A percentile compares a stretch with the other conserved stretches of the same genome.
phyloP scores from a whole-genome alignment of 1,140 invertebrate species.

The Sycobia sp. region DNA sequence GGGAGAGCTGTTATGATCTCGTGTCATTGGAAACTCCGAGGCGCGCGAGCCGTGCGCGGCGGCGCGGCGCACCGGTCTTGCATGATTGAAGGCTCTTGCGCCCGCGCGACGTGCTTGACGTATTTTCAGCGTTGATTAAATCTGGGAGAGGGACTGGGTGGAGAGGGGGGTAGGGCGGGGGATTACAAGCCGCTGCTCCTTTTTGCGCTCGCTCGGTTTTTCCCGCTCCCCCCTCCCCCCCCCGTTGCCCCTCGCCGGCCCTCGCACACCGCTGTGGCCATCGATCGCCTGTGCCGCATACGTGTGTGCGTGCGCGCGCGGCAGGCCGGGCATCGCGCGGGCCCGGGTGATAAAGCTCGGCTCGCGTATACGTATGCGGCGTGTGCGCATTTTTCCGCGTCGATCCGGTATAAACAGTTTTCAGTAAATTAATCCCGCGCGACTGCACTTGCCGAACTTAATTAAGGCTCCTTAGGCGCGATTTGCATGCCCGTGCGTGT shows the following conservation, averaged over 20 bases:
- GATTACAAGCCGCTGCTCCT: not conserved
- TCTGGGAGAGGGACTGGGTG: no score
- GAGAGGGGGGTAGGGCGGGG: no score
- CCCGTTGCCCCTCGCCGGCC: no score
- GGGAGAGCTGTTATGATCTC: constrained; percentile 17
- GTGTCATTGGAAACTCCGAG: constrained; percentile 12
- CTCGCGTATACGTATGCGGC: no score
- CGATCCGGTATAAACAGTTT: no score
- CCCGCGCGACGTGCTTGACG: not conserved
- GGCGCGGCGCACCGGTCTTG: not conserved
- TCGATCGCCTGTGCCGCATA: not conserved
- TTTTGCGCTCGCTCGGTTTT: not conserved
- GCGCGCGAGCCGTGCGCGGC: not conserved
- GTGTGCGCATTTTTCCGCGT: no score
- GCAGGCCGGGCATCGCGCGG: no score
- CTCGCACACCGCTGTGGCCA: no score
- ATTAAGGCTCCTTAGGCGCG: constrained; percentile 16
- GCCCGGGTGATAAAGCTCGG: no score
- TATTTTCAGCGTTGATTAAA: constrained; percentile 19
- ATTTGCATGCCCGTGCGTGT: no score
- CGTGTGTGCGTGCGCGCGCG: not conserved
- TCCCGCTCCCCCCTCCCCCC: no score
- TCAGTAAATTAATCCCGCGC: constrained; percentile 20
- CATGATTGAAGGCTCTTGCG: constrained; percentile 7
- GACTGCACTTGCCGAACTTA: constrained; percentile 14